These are phyloP conservation scores for Ceramica pisi DNA, from an alignment of 2,888 invertebrate species.

Conservation along the genomic window DNA sequence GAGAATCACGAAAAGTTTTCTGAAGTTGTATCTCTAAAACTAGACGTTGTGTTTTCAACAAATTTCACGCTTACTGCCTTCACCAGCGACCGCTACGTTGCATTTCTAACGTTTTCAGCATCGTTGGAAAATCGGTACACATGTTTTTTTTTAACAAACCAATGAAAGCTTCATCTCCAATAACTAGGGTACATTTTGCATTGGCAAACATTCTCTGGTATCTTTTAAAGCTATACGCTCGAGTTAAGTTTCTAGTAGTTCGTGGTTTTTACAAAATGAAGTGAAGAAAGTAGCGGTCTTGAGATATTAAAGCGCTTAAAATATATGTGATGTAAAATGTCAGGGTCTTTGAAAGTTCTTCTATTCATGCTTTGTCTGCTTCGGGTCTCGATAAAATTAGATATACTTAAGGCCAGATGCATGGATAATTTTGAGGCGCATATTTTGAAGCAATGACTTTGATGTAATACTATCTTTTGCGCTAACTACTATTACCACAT, in stretches of 20 bases:
- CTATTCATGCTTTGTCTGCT: slow-evolving; percentile 10
- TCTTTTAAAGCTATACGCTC: slow-evolving; percentile 45
- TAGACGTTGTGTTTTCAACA: slow-evolving; percentile 41
- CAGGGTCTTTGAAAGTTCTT: slow-evolving; percentile 12
- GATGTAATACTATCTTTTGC: too few relatives aligned
- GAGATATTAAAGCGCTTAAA: slow-evolving; percentile 28
- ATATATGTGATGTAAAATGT: slow-evolving; percentile 30
- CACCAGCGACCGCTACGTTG: slow-evolving; percentile 32
- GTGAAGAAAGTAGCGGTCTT: slow-evolving; percentile 29
- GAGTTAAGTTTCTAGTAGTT: slow-evolving; percentile 42
- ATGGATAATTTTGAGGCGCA: not conserved
- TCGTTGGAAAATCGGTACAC: slow-evolving; percentile 35
- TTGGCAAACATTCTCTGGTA: slow-evolving; percentile 29
- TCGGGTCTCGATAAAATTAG: slow-evolving; percentile 9
- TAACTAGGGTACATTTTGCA: slow-evolving; percentile 34
- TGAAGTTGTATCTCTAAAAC: slow-evolving; percentile 28
- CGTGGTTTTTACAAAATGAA: slow-evolving; percentile 44
- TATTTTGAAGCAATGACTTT: too few relatives aligned
- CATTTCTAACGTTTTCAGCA: slow-evolving; percentile 49
- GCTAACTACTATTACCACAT: too few relatives aligned
- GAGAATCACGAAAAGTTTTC: slow-evolving; percentile 1
- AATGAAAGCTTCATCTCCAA: slow-evolving; percentile 18
- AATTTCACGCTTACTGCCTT: slow-evolving; percentile 49
- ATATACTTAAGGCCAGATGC: not conserved
- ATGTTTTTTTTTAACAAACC: slow-evolving; percentile 13